These are phyloP conservation scores for Thera obeliscata DNA, from an alignment of 2,888 invertebrate genomes.

Conservation along the genomic window DNA sequence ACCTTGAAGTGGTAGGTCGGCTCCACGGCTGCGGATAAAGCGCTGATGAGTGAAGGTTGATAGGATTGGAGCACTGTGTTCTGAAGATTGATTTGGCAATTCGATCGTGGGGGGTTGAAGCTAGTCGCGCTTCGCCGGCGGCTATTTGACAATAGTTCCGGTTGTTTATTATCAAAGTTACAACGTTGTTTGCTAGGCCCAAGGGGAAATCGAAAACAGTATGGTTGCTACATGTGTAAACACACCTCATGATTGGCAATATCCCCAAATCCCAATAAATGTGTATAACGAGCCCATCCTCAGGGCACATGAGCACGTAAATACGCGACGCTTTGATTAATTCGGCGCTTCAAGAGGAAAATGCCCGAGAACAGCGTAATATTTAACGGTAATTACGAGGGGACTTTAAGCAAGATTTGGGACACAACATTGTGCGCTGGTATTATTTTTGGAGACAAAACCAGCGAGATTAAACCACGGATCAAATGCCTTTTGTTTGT, in stretches of 20 bases:
- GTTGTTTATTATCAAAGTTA: conserved; percentile 15
- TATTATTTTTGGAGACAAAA: conserved; percentile 40
- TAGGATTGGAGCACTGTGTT: conserved; percentile 50
- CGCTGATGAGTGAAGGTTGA: conserved; percentile 42
- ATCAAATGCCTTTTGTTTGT: conserved; percentile 41
- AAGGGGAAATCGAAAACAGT: conserved; percentile 33
- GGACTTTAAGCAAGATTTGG: conserved; percentile 40
- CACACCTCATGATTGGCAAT: conserved; percentile 37
- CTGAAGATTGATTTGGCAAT: conserved; percentile 15
- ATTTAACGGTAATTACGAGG: conserved; percentile 42
- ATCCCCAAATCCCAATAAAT: conserved; percentile 44
- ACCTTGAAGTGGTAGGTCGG: conserved; percentile 98
- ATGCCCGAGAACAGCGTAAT: conserved; percentile 36
- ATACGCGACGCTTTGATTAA: conserved; percentile 30
- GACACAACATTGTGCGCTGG: conserved; percentile 36
- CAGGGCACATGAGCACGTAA: conserved; percentile 33
- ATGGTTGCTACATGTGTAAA: conserved; percentile 20
- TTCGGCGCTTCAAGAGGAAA: conserved; percentile 32
- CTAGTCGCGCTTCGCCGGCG: conserved; percentile 6
- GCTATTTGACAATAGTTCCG: conserved; percentile 15
- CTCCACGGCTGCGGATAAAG: conserved; percentile 87
- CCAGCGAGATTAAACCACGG: conserved; percentile 41
- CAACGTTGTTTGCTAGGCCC: conserved; percentile 19
- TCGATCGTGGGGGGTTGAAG: conserved; percentile 21
- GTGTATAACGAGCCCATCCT: conserved; percentile 41